These are phyloP conservation scores for Dolichomitus sp. DNA, from an alignment of 2,888 invertebrate genomes.

Conservation along the genomic window DNA sequence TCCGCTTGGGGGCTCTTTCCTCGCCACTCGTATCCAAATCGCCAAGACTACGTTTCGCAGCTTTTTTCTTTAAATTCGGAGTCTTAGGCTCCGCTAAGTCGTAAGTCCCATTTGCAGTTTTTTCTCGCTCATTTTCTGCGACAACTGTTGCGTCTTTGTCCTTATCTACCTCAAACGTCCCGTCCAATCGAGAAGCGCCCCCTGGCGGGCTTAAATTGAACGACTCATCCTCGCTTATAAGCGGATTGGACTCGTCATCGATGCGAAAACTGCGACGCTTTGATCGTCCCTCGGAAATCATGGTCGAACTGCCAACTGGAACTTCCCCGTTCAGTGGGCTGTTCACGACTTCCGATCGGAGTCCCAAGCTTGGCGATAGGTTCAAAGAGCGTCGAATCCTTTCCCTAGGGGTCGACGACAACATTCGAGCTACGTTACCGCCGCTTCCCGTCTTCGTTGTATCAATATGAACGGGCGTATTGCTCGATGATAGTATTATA, in stretches of 20 bases:
- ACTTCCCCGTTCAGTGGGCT: conserved; percentile 45
- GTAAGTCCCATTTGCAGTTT: conserved; percentile 72
- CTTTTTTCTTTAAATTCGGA: conserved; percentile 67
- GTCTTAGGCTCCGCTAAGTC: conserved; percentile 76
- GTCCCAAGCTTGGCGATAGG: conserved; percentile 59
- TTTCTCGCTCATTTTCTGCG: conserved; percentile 39
- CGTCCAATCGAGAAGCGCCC: conserved; percentile 39
- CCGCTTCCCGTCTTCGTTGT: background rate
- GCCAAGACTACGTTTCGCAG: conserved; percentile 66
- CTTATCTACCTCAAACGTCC: conserved; percentile 54
- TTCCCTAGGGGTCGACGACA: conserved; percentile 69
- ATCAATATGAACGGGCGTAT: conserved; percentile 24
- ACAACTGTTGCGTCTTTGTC: conserved; percentile 15
- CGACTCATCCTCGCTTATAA: conserved; percentile 65
- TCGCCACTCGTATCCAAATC: conserved; percentile 46
- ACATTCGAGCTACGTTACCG: conserved; percentile 2
- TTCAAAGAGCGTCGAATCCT: conserved; percentile 65
- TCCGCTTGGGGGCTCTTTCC: conserved; percentile 64
- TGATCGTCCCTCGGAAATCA: conserved; percentile 20
- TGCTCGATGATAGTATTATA: conserved; percentile 37
- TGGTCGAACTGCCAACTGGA: conserved; percentile 50
- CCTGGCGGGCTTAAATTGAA: conserved; percentile 3
- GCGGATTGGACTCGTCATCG: conserved; percentile 61
- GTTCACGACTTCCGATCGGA: conserved; percentile 7
- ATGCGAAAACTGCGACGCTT: conserved; percentile 43